phyloP scores from a whole-genome alignment of 2,113 vertebrate genomes.

The Perca schrenkii region DNA sequence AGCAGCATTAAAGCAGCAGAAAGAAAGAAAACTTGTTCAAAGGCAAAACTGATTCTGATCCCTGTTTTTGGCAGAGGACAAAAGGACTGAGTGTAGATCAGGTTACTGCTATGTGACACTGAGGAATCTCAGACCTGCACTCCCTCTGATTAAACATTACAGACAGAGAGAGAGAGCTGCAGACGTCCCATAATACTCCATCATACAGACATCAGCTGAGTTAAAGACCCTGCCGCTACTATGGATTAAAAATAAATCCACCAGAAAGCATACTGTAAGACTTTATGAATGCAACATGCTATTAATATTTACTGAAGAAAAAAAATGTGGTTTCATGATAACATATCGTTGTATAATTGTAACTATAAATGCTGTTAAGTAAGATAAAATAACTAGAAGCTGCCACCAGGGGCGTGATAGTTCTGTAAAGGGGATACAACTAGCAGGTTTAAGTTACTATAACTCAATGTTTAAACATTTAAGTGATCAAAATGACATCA shows the following conservation, averaged over 20 bases:
- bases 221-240: neutral
- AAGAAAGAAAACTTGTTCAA: constrained; percentile 39
- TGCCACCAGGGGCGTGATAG: neutral
- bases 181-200: neutral
- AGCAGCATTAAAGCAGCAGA: neutral
- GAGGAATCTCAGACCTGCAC: constrained; percentile 79
- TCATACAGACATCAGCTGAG: constrained; percentile 6
- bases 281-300: neutral
- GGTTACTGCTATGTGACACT: constrained; percentile 87
- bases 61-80: constrained; percentile 63
- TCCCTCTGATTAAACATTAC: constrained; percentile 45
- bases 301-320: neutral
- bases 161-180: neutral
- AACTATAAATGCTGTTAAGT: neutral
- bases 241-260: neutral
- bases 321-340: neutral
- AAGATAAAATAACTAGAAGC: neutral
- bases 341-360: neutral
- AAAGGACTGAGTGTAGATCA: constrained; percentile 76
- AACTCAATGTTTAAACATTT: neutral
- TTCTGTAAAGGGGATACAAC: neutral
- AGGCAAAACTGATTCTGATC: constrained; percentile 48
- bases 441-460: neutral
- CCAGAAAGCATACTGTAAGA: neutral
- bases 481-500: too few relatives aligned